Percentiles rank a stretch among this genome's conserved stretches.
These are phyloP conservation scores for Uria lomvia DNA, from an alignment of 2,113 vertebrate genomes.

Conservation along the genomic window DNA sequence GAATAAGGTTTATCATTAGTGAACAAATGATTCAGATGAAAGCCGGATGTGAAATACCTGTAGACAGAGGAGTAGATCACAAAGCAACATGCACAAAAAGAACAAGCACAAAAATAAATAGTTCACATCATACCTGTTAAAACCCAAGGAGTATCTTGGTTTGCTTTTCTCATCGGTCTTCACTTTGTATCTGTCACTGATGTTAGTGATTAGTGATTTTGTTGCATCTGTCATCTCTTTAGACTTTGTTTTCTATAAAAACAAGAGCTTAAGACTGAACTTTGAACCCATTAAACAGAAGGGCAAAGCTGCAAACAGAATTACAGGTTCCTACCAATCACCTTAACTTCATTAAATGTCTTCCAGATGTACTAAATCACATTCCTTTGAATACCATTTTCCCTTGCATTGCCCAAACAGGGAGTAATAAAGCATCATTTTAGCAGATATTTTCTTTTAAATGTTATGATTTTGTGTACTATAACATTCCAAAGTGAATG, in stretches of 20 bases:
- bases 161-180: slow-evolving; percentile 29
- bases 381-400: neutral
- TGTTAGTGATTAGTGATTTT: slow-evolving; percentile 71
- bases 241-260: slow-evolving; percentile 70
- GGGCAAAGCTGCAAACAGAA: neutral
- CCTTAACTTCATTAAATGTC: neutral
- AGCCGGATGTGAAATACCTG: neutral
- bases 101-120: neutral
- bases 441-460: neutral
- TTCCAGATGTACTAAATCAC: neutral
- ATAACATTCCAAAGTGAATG: neutral
- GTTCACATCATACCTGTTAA: slow-evolving; percentile 53
- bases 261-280: slow-evolving; percentile 22
- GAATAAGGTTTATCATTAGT: neutral
- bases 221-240: slow-evolving; percentile 62
- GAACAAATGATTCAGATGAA: neutral
- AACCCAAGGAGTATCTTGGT: slow-evolving; percentile 20
- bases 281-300: neutral
- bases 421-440: neutral
- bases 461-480: neutral
- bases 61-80: neutral
- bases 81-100: neutral
- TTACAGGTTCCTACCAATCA: neutral
- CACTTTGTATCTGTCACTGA: slow-evolving; percentile 69
- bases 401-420: neutral